phyloP scores from a whole-genome alignment of 2,113 vertebrate genomes.

The Ramphastos sulfuratus region DNA sequence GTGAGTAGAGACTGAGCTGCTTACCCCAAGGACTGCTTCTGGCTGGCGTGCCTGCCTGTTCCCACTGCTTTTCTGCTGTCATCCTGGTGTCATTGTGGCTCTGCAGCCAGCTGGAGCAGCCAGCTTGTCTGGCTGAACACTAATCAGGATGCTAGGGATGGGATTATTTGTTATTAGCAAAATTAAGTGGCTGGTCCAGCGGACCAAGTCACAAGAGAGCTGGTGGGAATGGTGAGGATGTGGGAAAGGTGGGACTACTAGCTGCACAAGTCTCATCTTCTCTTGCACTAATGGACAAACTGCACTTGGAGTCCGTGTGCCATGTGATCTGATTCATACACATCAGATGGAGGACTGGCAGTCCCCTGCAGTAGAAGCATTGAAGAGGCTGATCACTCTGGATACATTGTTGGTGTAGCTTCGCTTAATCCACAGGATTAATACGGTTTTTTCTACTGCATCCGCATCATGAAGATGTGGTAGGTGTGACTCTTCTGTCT shows the following conservation, averaged over 20 bases:
- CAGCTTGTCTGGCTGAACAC: not conserved
- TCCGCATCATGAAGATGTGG: not conserved
- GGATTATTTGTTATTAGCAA: not conserved
- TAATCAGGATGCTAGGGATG: not conserved
- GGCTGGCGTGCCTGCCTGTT: fast-evolving
- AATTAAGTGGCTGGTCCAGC: not conserved
- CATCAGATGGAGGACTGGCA: not conserved
- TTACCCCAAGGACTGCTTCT: not conserved
- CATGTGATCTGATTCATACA: fast-evolving
- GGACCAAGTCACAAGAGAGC: not conserved
- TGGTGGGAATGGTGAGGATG: not conserved
- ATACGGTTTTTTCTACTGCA: not conserved
- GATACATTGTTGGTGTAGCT: not conserved
- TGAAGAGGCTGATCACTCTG: not conserved
- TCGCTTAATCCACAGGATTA: not conserved
- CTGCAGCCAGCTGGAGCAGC: not conserved
- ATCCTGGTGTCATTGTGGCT: not conserved
- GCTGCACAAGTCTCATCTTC: fast-evolving
- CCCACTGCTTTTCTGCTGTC: fast-evolving
- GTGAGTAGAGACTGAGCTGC: not conserved
- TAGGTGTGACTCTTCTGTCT: not conserved
- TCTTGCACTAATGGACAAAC: not conserved
- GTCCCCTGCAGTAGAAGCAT: not conserved
- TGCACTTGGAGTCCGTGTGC: fast-evolving
- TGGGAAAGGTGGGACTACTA: not conserved